Conservation (phyloP, 2,113 vertebrate species). For the Lates calcarifer region DNA sequence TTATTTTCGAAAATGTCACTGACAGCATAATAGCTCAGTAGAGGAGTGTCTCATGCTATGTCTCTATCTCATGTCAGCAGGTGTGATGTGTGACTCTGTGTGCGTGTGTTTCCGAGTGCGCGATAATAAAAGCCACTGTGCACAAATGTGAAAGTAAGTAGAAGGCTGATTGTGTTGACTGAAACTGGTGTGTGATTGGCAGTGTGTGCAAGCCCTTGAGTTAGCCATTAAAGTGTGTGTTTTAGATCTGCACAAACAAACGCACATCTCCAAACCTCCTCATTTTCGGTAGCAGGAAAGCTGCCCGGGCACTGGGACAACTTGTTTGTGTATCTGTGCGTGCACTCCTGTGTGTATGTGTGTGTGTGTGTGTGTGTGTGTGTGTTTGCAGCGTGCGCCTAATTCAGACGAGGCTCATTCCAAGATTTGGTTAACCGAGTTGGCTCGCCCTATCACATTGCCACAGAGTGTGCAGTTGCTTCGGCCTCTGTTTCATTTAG, state of each 20-base stretch:
- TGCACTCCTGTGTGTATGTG: not conserved
- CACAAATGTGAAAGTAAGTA: constrained; percentile 45
- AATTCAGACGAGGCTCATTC: constrained; percentile 42
- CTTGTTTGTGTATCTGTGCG: constrained; percentile 20
- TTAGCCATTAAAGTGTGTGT: constrained; percentile 64
- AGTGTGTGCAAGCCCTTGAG: constrained; percentile 23
- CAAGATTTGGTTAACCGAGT: constrained; percentile 73
- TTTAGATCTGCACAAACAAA: constrained; percentile 73
- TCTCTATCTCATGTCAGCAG: constrained; percentile 69
- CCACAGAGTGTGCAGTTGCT: constrained; percentile 70
- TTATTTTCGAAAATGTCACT: constrained; percentile 77
- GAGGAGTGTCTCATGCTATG: constrained; percentile 60
- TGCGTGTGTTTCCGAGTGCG: constrained; percentile 22
- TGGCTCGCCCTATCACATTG: constrained; percentile 65
- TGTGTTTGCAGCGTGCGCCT: constrained; percentile 31
- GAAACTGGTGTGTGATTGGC: constrained; percentile 44
- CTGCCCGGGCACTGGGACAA: constrained; percentile 69
- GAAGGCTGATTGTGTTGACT: constrained; percentile 30
- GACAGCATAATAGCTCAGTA: constrained; percentile 64
- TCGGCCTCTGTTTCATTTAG: constrained; percentile 72
- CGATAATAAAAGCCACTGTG: constrained; percentile 20
- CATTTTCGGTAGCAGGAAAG: constrained; percentile 64
- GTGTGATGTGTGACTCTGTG: constrained; percentile 60
- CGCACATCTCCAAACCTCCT: constrained; percentile 68
- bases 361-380: not conserved